Conservation (phyloP, 2,797 vertebrate genomes). For the Sardinella longiceps region DNA sequence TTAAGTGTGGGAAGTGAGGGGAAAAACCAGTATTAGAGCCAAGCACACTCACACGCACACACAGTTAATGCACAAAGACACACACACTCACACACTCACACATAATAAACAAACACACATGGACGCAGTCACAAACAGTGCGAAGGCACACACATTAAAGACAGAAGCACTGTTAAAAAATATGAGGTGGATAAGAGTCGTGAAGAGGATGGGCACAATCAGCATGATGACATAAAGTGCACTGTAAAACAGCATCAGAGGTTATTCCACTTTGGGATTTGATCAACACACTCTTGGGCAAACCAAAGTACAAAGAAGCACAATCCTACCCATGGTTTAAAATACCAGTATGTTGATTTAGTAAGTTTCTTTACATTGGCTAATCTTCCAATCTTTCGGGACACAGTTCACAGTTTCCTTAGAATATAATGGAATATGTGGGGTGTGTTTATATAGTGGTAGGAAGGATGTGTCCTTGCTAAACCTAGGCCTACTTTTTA, state of each 20-base stretch:
- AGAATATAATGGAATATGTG: neutral
- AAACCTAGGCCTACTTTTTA: neutral
- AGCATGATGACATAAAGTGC: conserved; percentile 39
- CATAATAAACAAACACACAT: conserved; percentile 46
- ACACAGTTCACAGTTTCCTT: neutral
- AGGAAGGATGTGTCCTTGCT: neutral
- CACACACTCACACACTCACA: conserved; percentile 64
- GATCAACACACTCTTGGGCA: neutral
- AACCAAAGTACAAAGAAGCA: conserved; percentile 36
- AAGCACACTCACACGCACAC: conserved; percentile 69
- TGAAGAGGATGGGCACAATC: conserved; percentile 66
- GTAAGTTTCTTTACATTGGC: neutral
- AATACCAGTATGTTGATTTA: neutral
- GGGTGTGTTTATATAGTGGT: neutral
- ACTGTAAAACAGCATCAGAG: neutral
- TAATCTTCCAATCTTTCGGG: neutral
- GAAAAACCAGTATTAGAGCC: conserved; percentile 81
- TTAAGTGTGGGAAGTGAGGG: conserved; percentile 67
- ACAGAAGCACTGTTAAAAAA: conserved; percentile 45
- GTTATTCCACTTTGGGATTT: neutral
- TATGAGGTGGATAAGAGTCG: conserved; percentile 65
- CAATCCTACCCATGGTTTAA: conserved; percentile 36
- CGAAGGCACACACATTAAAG: conserved; percentile 64
- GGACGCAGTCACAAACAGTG: conserved; percentile 29
- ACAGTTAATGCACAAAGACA: conserved; percentile 77